Evolutionary conservation across 2,113 vertebrate genomes (phyloP).

Genomic region (Picathartes gymnocephalus): DNA sequence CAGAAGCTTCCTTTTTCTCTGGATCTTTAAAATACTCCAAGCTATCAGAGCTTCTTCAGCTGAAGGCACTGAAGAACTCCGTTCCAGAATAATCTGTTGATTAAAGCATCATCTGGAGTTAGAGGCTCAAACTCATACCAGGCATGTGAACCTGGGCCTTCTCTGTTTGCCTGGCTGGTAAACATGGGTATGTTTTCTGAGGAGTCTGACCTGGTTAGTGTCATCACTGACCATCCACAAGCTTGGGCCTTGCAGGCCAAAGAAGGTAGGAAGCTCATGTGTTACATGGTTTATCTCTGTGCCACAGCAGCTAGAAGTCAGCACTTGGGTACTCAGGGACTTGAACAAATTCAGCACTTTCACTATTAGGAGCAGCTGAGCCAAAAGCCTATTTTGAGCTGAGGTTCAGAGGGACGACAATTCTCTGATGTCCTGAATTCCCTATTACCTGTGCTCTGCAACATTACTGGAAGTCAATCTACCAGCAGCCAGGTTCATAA

Average conservation of each 20-base stretch:
- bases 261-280: not conserved
- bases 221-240: not conserved
- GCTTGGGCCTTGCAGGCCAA: not conserved
- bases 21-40: not conserved
- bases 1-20: not conserved
- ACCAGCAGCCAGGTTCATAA: not conserved
- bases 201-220: not conserved
- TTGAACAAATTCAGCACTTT: not conserved
- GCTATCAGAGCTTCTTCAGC: not conserved
- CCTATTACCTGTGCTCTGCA: not conserved
- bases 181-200: not conserved
- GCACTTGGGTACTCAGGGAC: not conserved
- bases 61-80: not conserved
- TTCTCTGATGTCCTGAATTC: not conserved
- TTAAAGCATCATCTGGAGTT: not conserved
- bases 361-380: not conserved
- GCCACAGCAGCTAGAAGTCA: not conserved
- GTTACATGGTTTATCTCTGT: fast-evolving
- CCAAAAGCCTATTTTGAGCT: not conserved
- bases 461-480: not conserved
- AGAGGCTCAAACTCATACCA: not conserved
- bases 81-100: not conserved
- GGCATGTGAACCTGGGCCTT: not conserved
- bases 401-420: not conserved
- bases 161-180: not conserved